phyloP scores from a whole-genome alignment of 1,140 invertebrate species.

The Formica selysi region DNA sequence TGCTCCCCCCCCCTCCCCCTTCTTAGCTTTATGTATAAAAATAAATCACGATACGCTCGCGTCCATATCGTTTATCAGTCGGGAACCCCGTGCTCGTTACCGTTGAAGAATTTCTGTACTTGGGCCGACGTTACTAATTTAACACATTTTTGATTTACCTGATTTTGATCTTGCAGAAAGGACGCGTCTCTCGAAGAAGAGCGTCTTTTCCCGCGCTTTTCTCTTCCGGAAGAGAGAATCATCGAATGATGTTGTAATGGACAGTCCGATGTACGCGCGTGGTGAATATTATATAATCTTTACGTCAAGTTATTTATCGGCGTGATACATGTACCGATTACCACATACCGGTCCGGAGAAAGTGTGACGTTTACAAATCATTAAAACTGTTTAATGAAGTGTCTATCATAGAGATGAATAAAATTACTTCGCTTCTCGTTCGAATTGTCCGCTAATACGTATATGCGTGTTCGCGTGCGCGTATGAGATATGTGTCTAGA shows the following conservation, averaged over 20 bases:
- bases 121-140: slow-evolving; percentile 38
- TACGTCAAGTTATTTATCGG: slow-evolving; percentile 28
- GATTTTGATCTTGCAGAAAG: slow-evolving; percentile 28
- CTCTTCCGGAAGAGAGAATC: neutral
- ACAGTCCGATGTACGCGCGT: neutral
- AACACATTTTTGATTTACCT: slow-evolving; percentile 38
- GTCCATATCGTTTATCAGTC: slow-evolving; percentile 58
- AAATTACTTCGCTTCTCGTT: slow-evolving; percentile 26
- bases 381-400: slow-evolving; percentile 45
- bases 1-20: neutral
- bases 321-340: neutral
- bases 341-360: neutral
- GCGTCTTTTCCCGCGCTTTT: neutral
- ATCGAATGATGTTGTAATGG: slow-evolving; percentile 28
- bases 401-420: slow-evolving; percentile 43
- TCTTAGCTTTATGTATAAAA: slow-evolving; percentile 6
- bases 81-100: slow-evolving; percentile 35
- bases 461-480: neutral
- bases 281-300: slow-evolving; percentile 32
- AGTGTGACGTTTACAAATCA: slow-evolving; percentile 50
- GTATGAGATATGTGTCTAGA: slow-evolving; percentile 19
- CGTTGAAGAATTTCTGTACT: slow-evolving; percentile 43
- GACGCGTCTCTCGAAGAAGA: neutral
- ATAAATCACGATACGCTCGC: slow-evolving; percentile 29
- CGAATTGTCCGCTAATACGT: slow-evolving; percentile 17